Conservation (phyloP, 2,113 vertebrate species). For the Gyps fulvus region DNA sequence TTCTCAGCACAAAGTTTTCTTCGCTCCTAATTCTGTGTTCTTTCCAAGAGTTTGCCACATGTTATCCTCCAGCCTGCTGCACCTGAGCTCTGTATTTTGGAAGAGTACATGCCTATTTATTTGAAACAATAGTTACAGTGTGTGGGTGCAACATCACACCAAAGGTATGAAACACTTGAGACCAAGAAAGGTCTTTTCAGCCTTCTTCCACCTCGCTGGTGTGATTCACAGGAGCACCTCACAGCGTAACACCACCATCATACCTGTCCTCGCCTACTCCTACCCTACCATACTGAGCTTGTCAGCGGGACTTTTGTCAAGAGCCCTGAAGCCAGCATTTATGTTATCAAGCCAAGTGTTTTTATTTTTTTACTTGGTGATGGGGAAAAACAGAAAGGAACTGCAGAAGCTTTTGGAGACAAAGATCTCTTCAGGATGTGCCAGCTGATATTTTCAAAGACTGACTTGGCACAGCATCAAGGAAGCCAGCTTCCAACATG, state of each 20-base stretch:
- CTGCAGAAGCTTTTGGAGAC: not conserved
- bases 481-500: not conserved
- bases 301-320: not conserved
- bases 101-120: not conserved
- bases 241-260: not conserved
- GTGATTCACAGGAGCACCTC: slow-evolving; percentile 27
- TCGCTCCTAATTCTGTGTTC: not conserved
- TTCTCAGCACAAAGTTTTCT: not conserved
- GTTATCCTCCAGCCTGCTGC: not conserved
- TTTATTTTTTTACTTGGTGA: not conserved
- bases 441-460: not conserved
- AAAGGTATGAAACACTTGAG: not conserved
- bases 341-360: not conserved
- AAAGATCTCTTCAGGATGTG: not conserved
- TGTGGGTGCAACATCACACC: not conserved
- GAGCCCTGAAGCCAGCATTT: not conserved
- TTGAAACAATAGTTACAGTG: not conserved
- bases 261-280: slow-evolving; percentile 33
- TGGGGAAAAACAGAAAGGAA: not conserved
- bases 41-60: not conserved
- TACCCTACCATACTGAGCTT: not conserved
- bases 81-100: accelerated
- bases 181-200: not conserved
- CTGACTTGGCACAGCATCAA: not conserved
- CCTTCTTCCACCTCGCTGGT: not conserved